Evolutionary conservation across 2,888 invertebrate species (phyloP).

Genomic region (Xiphydria camelus): DNA sequence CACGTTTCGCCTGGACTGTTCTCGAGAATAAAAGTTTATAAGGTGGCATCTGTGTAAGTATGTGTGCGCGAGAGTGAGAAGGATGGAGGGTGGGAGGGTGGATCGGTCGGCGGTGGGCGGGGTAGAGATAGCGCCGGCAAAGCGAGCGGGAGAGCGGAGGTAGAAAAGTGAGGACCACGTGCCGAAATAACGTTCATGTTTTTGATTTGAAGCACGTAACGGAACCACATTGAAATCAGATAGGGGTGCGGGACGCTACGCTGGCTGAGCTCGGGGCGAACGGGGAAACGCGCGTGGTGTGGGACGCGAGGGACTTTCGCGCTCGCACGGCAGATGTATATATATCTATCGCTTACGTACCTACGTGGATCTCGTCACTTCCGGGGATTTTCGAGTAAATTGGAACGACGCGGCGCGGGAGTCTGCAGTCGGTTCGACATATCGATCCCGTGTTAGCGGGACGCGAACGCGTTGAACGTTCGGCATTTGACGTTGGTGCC

Average conservation of each 20-base stretch:
- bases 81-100: slow-evolving; percentile 15
- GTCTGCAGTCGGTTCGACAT: slow-evolving; percentile 31
- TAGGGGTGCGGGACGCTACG: slow-evolving; percentile 46
- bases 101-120: neutral
- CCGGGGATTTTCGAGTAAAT: slow-evolving; percentile 42
- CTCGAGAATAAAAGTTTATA: slow-evolving; percentile 51
- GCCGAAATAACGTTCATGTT: slow-evolving; percentile 47
- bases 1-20: slow-evolving; percentile 20
- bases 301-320: no score
- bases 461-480: no score
- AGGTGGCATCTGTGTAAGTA: slow-evolving; percentile 35
- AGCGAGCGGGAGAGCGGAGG: neutral
- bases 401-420: slow-evolving; percentile 27
- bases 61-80: slow-evolving; percentile 6
- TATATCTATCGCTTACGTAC: slow-evolving; percentile 4
- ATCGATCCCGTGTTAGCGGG: no score
- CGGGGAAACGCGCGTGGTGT: slow-evolving; percentile 19
- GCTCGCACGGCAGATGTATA: slow-evolving; percentile 6
- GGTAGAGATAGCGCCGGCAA: neutral
- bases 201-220: slow-evolving; percentile 55
- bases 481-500: no score
- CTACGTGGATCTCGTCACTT: slow-evolving; percentile 36
- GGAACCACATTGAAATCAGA: slow-evolving; percentile 54
- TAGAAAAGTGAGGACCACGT: slow-evolving; percentile 44
- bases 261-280: slow-evolving; percentile 29